Base-by-base conservation (phyloP, 2,113 vertebrate genomes). In the Scolopax mira region DNA sequence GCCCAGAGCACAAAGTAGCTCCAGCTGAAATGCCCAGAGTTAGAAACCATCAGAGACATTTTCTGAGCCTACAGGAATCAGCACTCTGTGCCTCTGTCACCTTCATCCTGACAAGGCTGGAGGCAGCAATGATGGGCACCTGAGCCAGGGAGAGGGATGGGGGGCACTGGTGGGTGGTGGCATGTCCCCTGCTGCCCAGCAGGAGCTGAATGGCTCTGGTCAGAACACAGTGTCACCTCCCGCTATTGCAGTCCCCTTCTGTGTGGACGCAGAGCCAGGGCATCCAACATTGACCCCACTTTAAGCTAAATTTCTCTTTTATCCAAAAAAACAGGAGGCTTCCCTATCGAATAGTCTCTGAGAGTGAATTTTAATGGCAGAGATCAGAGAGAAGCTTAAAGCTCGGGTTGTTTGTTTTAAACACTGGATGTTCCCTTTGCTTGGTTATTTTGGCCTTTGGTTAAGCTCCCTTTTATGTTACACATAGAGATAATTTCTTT, bases 381-480 rank as follows among this genome's bases (percentile, higher is more conserved):
- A 92, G 77, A 96, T 89, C 90, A 95, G 88, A 94, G 67, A 70
- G 79, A 75, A 92, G 69, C 82, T 60, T 95, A 78, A 84, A 79
- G 69, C 41, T 93, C 0, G 1, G 21, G 21, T n/a, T 85, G 74
- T 85, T 91, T 96, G 58, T 92, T 88, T 91, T 93, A 79, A 95
- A 94, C 60, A 39, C 60, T 85, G 73, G 61, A 86, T 94, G 67
- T 91, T 91, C 77, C 65, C 80, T 55, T 44, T n/a, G 24, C 42
- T 94, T 86, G 51, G 65, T 94, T 95, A 88, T 87, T 95, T 90
- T 92, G 72, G 85, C 90, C 6, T 18, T 54, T 83, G 39, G 51
- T 92, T 88, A 83, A 89, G 42, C 35, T 86, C 28, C 9, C 49
- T 93, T 92, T 95, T 75, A 89, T 79, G 70, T 77, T 85, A 89